These are phyloP conservation scores for Lasioglossum albipes DNA, from an alignment of 1,140 invertebrate species.

Conservation along the genomic window DNA sequence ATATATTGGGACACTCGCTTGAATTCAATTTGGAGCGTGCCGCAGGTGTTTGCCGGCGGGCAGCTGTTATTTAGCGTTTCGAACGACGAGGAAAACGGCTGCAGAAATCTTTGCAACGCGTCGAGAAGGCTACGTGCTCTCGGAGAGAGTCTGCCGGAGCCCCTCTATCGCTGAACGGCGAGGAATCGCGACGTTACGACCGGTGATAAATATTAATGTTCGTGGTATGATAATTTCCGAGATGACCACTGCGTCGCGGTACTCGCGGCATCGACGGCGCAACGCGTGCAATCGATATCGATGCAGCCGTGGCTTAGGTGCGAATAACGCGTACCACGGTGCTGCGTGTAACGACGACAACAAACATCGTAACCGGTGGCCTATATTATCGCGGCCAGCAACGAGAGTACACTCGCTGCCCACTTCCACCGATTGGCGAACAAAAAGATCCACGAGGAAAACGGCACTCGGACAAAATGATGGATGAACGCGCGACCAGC, in stretches of 20 bases:
- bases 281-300: background rate
- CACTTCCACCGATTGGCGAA: conserved; percentile 31
- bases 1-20: background rate
- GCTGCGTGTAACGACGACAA: conserved; percentile 16
- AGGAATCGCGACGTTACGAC: background rate
- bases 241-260: background rate
- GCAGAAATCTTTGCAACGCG: conserved; percentile 50
- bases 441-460: conserved; percentile 49
- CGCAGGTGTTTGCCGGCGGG: conserved; percentile 44
- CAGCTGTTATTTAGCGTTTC: conserved; percentile 47
- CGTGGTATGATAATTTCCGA: background rate
- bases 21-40: conserved; percentile 39
- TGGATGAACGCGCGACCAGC: conserved; percentile 59
- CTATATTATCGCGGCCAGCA: conserved; percentile 19
- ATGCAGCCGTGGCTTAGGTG: background rate
- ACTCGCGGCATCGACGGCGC: no score
- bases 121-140: no score
- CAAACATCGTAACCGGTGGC: conserved; percentile 22
- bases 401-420: conserved; percentile 6
- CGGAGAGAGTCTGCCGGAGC: no score
- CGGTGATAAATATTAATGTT: conserved; percentile 17
- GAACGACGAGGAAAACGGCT: conserved; percentile 21
- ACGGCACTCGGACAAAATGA: conserved; percentile 59
- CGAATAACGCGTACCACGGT: background rate
- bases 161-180: background rate